These are phyloP conservation scores for Fratercula arctica DNA, from an alignment of 2,797 vertebrate genomes.

Conservation along the genomic window DNA sequence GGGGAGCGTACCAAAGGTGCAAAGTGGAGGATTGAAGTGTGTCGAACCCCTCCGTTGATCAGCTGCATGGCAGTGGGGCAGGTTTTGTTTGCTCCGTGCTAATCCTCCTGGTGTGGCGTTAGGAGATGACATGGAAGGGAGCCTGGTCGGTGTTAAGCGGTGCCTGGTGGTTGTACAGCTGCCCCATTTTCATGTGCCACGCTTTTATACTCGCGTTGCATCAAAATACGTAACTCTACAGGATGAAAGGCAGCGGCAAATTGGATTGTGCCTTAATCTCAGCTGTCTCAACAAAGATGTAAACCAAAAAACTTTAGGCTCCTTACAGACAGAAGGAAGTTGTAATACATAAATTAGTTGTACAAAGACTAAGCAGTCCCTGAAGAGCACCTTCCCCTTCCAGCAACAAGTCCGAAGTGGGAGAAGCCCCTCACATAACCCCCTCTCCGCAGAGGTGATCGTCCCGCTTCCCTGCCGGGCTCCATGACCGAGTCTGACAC, in stretches of 20 bases:
- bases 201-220: background rate
- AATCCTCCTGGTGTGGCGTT: background rate
- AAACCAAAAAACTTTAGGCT: background rate
- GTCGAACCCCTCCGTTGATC: background rate
- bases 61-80: background rate
- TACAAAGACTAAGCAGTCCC: background rate
- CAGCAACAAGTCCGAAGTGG: background rate
- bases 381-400: background rate
- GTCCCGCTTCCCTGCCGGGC: background rate
- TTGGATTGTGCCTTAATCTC: background rate
- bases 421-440: background rate
- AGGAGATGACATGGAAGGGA: background rate
- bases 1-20: accelerated
- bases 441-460: background rate
- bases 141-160: background rate
- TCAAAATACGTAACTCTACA: background rate
- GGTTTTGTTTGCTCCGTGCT: background rate
- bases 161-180: background rate
- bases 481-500: accelerated
- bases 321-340: background rate
- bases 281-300: background rate
- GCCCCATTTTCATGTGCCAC: background rate
- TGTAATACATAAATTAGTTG: background rate
- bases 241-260: background rate
- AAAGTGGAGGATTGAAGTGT: background rate